phyloP scores from a whole-genome alignment of 2,888 invertebrate species.

The Cyclophora punctaria region DNA sequence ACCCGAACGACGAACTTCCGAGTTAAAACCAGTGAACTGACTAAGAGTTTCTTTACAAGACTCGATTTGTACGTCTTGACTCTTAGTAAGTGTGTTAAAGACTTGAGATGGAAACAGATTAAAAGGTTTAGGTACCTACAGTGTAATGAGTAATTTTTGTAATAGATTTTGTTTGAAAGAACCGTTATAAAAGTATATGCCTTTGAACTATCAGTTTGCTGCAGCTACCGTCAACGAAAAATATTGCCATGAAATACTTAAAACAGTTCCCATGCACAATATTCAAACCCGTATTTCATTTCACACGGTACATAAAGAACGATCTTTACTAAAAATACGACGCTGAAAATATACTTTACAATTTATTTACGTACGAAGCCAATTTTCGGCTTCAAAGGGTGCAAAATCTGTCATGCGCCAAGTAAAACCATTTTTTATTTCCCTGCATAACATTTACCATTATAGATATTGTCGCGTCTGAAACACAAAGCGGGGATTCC shows the following conservation, averaged over 20 bases:
- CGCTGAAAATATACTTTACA: slow-evolving; percentile 14
- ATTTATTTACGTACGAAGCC: slow-evolving; percentile 16
- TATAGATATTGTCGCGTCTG: slow-evolving; percentile 19
- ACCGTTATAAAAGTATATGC: too few species aligned
- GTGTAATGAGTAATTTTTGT: too few species aligned
- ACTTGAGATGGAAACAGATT: too few species aligned
- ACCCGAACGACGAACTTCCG: slow-evolving; percentile 40
- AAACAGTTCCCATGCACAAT: neutral
- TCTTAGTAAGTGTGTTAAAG: too few species aligned
- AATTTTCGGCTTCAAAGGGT: slow-evolving; percentile 21
- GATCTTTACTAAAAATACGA: slow-evolving; percentile 6
- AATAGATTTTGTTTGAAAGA: too few species aligned
- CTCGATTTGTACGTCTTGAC: too few species aligned
- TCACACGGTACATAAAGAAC: neutral
- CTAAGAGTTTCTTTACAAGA: slow-evolving; percentile 31
- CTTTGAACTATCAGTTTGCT: too few species aligned
- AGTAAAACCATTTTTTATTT: slow-evolving; percentile 17
- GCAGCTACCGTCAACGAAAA: too few species aligned
- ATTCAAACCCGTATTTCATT: neutral
- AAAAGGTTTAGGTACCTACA: too few species aligned
- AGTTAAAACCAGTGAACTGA: slow-evolving; percentile 36
- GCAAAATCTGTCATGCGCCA: slow-evolving; percentile 18
- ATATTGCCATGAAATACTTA: too few species aligned
- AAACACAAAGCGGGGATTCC: slow-evolving; percentile 27
- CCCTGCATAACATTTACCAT: slow-evolving; percentile 14